Evolutionary conservation across 2,888 invertebrate species (phyloP), one percentile per base, ranked within the genome.

Genomic region (Euproctis similis): DNA sequence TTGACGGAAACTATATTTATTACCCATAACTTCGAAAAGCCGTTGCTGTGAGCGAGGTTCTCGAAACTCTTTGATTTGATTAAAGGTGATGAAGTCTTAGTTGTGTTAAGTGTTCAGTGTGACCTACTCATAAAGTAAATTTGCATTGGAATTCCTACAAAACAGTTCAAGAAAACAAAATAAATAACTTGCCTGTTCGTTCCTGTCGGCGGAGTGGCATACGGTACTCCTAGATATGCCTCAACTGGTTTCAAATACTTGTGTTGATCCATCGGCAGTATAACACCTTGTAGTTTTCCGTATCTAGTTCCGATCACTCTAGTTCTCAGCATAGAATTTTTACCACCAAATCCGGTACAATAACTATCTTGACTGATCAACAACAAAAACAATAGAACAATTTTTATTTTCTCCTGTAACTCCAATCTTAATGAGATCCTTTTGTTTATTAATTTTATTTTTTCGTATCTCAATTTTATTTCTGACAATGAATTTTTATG

Each of bases 221-320:
- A 95, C 4, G 95, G 95, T 19, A 95, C 93, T 8, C 94, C 95
- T 26, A 94, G 86, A 60, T 93, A 95, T 46, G 93, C 92, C 61
- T 92, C 92, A 17, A 92, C 89, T 2, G 92, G 90, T 53, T 92
- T 91, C 51, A 92, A 78, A 64, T 89, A 89, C 44, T 91, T 89
- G 74, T 87, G 91, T 65, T 88, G 90, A 70, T 94, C 93, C 88
- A 93, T 89, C 2, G 93, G 90, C 55, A 91, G 76, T 48, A 94
- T 89, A 24, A 94, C 84, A 2, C 95, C 95, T 65, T 95, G 94
- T 35, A 95, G 81, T 37, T 92, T 90, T 3, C 95, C 95, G 85
- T 94, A 95, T 19, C 93, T 87, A 3, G 95, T 94, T 47, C 91
- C 90, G 30, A 95, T 92, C 48, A 94, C 90, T 45, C 94, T 87